These are phyloP conservation scores for Myotis yumanensis DNA, from an alignment of 2,113 vertebrate species.

Conservation along the genomic window DNA sequence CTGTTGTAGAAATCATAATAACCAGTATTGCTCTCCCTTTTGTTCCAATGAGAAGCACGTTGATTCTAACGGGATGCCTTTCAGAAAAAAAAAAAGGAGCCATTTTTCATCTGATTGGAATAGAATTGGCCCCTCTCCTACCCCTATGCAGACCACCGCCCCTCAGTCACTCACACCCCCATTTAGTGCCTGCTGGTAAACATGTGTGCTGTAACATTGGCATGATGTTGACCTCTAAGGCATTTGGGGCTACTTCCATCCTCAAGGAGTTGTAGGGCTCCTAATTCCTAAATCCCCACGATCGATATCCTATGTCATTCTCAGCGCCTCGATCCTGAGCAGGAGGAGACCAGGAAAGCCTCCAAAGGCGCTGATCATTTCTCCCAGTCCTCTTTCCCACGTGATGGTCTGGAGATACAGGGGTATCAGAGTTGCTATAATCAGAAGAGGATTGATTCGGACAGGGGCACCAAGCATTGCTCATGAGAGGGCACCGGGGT, in stretches of 20 bases:
- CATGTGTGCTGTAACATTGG: fast-evolving
- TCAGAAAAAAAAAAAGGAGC: not conserved
- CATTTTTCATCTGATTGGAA: not conserved
- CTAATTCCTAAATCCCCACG: not conserved
- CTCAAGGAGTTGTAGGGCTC: not conserved
- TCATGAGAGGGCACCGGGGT: not conserved
- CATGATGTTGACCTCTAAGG: not conserved
- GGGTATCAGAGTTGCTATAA: not conserved
- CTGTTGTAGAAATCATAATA: not conserved
- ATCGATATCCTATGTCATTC: not conserved
- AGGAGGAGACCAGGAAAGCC: not conserved
- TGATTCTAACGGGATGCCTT: not conserved
- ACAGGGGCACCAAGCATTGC: not conserved
- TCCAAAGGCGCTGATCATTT: not conserved
- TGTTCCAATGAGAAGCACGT: not conserved
- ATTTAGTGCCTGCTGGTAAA: not conserved
- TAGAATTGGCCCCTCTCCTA: not conserved
- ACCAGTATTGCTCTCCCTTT: not conserved
- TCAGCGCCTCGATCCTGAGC: not conserved
- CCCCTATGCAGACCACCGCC: fast-evolving
- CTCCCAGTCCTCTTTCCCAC: not conserved
- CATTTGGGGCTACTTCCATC: not conserved
- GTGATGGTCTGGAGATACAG: not conserved
- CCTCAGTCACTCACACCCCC: not conserved
- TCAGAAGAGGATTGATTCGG: not conserved